Percentiles rank a stretch among this genome's conserved stretches.
These are phyloP conservation scores for Limnephilus marmoratus DNA, from an alignment of 2,888 invertebrate genomes.

Conservation along the genomic window DNA sequence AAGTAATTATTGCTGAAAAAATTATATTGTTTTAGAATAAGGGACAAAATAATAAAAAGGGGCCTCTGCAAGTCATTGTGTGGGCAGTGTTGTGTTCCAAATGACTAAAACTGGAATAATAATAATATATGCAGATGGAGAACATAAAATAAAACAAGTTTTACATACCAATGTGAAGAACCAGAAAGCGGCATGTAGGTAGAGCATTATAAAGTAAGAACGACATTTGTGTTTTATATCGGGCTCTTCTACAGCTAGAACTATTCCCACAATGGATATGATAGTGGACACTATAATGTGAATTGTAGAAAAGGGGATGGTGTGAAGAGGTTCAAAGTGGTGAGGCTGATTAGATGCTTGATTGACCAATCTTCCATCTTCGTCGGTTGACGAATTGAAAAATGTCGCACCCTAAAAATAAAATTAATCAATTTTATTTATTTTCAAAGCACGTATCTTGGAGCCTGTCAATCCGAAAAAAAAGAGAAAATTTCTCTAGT, in stretches of 20 bases:
- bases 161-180: constrained; percentile 77
- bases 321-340: constrained; percentile 62
- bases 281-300: constrained; percentile 58
- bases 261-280: constrained; percentile 64
- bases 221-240: constrained; percentile 73
- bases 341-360: constrained; percentile 60
- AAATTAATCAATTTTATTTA: constrained; percentile 35
- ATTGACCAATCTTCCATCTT: constrained; percentile 64
- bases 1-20: not conserved
- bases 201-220: constrained; percentile 79
- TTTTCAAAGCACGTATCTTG: constrained; percentile 40
- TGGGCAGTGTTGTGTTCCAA: not conserved
- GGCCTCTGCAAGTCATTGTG: not conserved
- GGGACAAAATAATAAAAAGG: not conserved
- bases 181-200: constrained; percentile 78
- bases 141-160: constrained; percentile 37
- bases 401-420: constrained; percentile 64
- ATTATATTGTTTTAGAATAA: not conserved
- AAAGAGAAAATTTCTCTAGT: not conserved
- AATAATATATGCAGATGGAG: constrained; percentile 14
- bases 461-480: not conserved
- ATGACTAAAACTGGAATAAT: constrained; percentile 23
- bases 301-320: constrained; percentile 59
- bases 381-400: constrained; percentile 63
- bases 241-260: constrained; percentile 69